Conservation (phyloP, 2,797 vertebrate species). For the Mormyrus proboscirostris region DNA sequence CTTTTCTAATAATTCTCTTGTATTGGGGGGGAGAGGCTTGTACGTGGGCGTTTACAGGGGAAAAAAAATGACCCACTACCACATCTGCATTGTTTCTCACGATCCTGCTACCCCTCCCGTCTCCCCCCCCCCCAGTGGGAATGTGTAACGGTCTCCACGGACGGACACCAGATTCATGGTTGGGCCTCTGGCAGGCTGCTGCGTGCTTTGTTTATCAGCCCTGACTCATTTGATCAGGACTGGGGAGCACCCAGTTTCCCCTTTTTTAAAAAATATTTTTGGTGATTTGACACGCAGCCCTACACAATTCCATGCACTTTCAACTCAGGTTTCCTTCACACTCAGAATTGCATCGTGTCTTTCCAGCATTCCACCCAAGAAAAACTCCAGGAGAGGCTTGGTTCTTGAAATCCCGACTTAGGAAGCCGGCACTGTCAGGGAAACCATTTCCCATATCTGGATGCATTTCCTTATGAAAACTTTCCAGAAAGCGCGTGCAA, state of each 20-base stretch:
- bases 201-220: not conserved
- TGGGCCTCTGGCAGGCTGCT: not conserved
- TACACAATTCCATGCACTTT: not conserved
- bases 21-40: not conserved
- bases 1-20: not conserved
- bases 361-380: not conserved
- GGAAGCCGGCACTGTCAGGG: conserved; percentile 1
- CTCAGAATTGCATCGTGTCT: not conserved
- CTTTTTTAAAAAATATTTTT: not conserved
- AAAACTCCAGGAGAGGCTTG: not conserved
- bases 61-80: not conserved
- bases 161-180: not conserved
- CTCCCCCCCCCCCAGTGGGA: not conserved
- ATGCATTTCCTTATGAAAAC: not conserved
- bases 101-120: not conserved
- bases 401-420: not conserved
- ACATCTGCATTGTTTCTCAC: not conserved
- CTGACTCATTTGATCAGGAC: not conserved
- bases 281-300: not conserved
- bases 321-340: not conserved
- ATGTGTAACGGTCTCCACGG: not conserved
- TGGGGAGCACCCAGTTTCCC: not conserved
- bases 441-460: conserved; percentile 1
- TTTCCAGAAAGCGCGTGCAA: not conserved
- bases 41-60: not conserved